Base-by-base conservation (phyloP, 23 tunicate genomes). In the Styela clava region DNA sequence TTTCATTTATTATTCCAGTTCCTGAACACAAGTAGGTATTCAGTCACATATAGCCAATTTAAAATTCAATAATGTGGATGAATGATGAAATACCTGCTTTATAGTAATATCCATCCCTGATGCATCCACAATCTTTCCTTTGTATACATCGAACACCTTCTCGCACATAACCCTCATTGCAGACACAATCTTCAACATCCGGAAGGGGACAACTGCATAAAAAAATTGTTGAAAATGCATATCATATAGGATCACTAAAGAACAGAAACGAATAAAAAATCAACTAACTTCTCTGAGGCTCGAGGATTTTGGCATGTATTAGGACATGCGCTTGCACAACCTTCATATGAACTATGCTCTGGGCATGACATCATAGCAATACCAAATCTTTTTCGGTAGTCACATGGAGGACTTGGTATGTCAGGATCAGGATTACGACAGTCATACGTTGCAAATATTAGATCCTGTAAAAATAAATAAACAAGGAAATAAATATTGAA, bases 321-420 rank as follows among this genome's bases (percentile, higher is more conserved):
- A 12, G 30, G 71, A 67, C 71, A 67, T 0, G 31, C 71, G 12
- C 23, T 18, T 18, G 71, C 71, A 67, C 71, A 67, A 1, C 32
- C 32, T 27, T 67, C 16, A 29, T 67, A 67, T 29, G 71, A 16
- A 44, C 78, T 73, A 16, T 34, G 44, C 19, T 28, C 28, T n/a
- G 52, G 83, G 68, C 94, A 88, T 2, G 26, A 20, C 2, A 83
- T 0, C 0, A 33, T 34, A 25, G 34, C 35, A 27, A 61, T 44
- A 20, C 63, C 83, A 30, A 74, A 44, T 23, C 63, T 37, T 34
- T 23, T 69, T 65, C 87, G 61, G 87, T 87, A 88, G 77, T 83
- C 79, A 83, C 94, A 88, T 21, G 84, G 61, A n/a, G 56, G 56
- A 44, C 56, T 44, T 44, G 56, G 56, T 5, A 7, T 12, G 12